A percentile compares a stretch with the other conserved stretches of the same genome.
phyloP scores from a whole-genome alignment of 2,113 vertebrate genomes.

The Procapra przewalskii region DNA sequence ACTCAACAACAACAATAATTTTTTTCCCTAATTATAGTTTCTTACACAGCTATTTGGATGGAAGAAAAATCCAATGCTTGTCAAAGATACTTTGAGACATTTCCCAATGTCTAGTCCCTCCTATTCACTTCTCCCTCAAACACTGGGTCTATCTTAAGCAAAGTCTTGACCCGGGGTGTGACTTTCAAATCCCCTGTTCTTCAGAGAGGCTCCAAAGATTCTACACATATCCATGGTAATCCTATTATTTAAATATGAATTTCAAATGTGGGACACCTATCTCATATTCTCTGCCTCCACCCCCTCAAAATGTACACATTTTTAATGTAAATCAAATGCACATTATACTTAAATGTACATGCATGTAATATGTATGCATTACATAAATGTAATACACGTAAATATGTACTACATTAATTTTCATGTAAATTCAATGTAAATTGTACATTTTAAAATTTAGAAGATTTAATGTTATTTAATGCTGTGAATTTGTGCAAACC shows the following conservation, averaged over 20 bases:
- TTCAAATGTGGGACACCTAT: not conserved
- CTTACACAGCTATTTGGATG: not conserved
- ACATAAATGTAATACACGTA: not conserved
- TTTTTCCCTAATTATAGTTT: not conserved
- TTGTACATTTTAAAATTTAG: not conserved
- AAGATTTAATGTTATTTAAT: not conserved
- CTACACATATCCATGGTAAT: not conserved
- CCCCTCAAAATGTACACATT: not conserved
- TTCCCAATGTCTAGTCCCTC: not conserved
- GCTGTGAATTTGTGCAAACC: not conserved
- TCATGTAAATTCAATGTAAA: not conserved
- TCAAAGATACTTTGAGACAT: not conserved
- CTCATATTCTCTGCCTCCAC: not conserved
- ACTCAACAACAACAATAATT: not conserved
- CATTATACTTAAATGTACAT: not conserved
- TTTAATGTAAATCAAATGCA: not conserved
- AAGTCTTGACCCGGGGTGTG: not conserved
- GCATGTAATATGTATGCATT: not conserved
- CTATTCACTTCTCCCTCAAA: too few relatives aligned
- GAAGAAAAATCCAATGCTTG: not conserved
- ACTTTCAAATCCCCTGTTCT: not conserved
- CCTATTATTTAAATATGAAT: not conserved
- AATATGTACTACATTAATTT: not conserved
- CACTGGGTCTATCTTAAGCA: not conserved
- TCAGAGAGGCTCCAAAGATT: not conserved